Evolutionary conservation across 2,113 vertebrate species (phyloP), one percentile per base, ranked within the genome.

Genomic region (Megalops atlanticus): DNA sequence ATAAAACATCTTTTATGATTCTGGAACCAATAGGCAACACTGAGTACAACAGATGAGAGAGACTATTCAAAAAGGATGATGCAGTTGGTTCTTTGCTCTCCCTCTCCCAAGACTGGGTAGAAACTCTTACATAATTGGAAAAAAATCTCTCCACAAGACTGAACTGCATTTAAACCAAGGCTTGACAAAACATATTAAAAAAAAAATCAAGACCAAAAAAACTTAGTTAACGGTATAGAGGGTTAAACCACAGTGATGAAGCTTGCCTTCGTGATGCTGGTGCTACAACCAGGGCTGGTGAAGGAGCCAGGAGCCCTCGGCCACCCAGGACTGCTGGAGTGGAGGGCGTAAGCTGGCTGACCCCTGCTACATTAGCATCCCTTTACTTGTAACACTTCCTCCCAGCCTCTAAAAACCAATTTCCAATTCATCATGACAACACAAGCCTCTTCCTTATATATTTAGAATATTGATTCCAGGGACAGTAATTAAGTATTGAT

Each of bases 101-200:
- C 38, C 45, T 52, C 40, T 76, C 43, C 76, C 38, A 36, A 78
- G 12, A 64, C 72, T 43, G 16, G 24, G n/a, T 68, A 45, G 75
- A 72, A 75, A n/a, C n/a, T n/a, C n/a, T n/a, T n/a, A n/a, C n/a
- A n/a, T n/a, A n/a, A n/a, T n/a, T 7, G 33, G 36, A 41, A 68
- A 49, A 47, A 24, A 49, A 31, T 6, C 35, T 14, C 21, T 43
- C 21, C 40, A 74, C 10, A 39, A 74, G 35, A 47, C 21, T 24
- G 18, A 85, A 92, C 92, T 92, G 92, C 92, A 91, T 87, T 82
- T 86, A 88, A 89, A 76, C 89, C 91, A 88, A 70, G 91, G 90
- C 91, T 88, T 88, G 83, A 43, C 87, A 74, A 72, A 43, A 38
- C 41, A 52, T 18, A 47, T n/a, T 27, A 58, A 54, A 27, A 74